A percentile compares a stretch with the other conserved stretches of the same genome.
Evolutionary conservation across 2,888 invertebrate genomes (phyloP).

Genomic region (Xanthia togata): DNA sequence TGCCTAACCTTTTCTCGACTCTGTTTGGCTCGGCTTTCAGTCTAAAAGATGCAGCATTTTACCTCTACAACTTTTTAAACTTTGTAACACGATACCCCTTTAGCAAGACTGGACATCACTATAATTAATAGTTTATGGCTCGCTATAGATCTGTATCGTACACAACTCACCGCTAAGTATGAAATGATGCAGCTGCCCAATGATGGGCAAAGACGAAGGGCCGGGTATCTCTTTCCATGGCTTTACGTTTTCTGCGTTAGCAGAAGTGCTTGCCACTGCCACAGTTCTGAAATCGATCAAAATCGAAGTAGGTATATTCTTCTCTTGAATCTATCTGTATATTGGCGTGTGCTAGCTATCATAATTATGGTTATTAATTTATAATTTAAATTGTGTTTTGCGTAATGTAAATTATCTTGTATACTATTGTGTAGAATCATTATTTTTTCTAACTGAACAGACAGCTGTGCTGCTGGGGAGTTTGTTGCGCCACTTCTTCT

Average conservation of each 20-base stretch:
- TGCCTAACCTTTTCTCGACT: background rate
- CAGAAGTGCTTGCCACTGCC: slow-evolving; percentile 36
- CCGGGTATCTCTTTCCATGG: slow-evolving; percentile 85
- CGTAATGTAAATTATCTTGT: too few species aligned
- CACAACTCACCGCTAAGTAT: slow-evolving; percentile 74
- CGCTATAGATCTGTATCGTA: background rate
- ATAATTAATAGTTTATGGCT: background rate
- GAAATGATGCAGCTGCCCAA: slow-evolving; percentile 78
- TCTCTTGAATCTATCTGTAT: too few species aligned
- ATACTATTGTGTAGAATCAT: too few species aligned
- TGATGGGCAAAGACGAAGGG: slow-evolving; percentile 82
- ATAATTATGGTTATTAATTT: too few species aligned
- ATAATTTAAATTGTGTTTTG: too few species aligned
- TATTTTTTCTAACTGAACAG: too few species aligned
- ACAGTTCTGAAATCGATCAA: slow-evolving; percentile 34
- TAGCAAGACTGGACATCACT: background rate
- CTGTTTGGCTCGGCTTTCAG: background rate
- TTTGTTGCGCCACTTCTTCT: too few species aligned
- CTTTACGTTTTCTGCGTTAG: slow-evolving; percentile 55
- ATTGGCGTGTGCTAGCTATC: too few species aligned
- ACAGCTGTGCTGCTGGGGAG: too few species aligned
- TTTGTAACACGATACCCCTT: background rate
- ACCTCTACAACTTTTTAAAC: too few species aligned
- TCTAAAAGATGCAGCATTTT: background rate
- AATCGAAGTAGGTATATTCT: background rate